phyloP scores from a whole-genome alignment of 2,113 vertebrate species.

The Chiloscyllium plagiosum region DNA sequence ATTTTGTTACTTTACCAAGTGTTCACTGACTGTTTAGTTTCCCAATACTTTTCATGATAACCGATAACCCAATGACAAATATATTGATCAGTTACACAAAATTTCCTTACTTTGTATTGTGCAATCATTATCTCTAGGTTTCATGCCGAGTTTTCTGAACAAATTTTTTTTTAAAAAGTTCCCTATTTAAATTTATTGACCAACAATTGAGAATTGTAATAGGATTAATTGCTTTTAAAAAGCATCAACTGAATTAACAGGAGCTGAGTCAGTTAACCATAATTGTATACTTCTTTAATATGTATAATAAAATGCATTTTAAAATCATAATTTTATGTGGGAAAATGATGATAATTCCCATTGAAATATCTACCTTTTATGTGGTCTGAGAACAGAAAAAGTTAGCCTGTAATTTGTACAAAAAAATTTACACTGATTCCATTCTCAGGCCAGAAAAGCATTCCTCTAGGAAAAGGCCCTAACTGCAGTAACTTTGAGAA shows the following conservation, averaged over 20 bases:
- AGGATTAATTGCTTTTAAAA: not conserved
- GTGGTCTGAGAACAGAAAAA: conserved; percentile 33
- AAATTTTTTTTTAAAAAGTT: not conserved
- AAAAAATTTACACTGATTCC: conserved; percentile 27
- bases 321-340: conserved; percentile 2
- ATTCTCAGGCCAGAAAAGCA: conserved; percentile 26
- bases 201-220: not conserved
- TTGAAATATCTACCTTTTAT: conserved; percentile 32
- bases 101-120: not conserved
- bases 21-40: not conserved
- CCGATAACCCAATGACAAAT: not conserved
- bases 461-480: conserved; percentile 25
- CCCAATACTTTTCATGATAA: conserved; percentile 4
- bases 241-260: not conserved
- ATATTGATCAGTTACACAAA: not conserved
- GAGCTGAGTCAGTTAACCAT: not conserved
- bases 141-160: not conserved
- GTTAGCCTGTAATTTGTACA: conserved; percentile 28
- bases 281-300: conserved; percentile 18
- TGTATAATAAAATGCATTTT: conserved; percentile 16
- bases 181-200: conserved; percentile 8
- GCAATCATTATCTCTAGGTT: conserved; percentile 15
- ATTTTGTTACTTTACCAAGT: not conserved
- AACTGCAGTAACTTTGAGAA: conserved; percentile 34
- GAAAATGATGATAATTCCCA: not conserved